Evolutionary conservation across 2,797 vertebrate species (phyloP).

Genomic region (Gymnodraco acuticeps): DNA sequence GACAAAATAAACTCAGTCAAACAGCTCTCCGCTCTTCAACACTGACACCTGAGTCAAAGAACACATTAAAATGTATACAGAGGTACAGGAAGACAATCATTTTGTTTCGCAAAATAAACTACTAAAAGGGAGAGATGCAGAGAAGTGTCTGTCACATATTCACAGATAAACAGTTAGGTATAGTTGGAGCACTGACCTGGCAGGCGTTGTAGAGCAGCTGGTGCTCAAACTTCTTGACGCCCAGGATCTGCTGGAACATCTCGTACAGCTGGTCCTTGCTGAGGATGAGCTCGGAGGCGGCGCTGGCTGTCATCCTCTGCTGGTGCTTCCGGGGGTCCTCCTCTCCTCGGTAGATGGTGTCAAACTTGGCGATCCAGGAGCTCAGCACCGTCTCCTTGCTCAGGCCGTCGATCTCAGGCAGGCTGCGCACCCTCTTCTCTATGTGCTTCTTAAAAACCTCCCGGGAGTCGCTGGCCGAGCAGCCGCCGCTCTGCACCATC

Average conservation of each 20-base stretch:
- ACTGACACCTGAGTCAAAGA: not conserved
- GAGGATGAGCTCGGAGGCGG: constrained; percentile 97
- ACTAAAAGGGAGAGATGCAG: not conserved
- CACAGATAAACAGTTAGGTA: not conserved
- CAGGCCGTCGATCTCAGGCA: constrained; percentile 97
- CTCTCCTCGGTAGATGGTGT: constrained; percentile 97
- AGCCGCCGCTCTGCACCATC: constrained; percentile 98
- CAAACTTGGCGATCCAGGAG: constrained; percentile 99
- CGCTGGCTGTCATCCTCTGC: constrained; percentile 95
- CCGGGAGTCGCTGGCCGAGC: constrained; percentile 94
- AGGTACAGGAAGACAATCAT: not conserved
- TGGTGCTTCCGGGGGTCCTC: constrained; percentile 97
- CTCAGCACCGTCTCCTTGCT: constrained; percentile 99
- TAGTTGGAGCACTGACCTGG: constrained; percentile 87
- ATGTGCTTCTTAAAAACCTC: constrained; percentile 99
- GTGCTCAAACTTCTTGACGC: constrained; percentile 99
- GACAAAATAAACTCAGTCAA: not conserved
- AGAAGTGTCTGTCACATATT: not conserved
- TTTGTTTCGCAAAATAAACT: not conserved
- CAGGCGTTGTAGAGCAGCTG: constrained; percentile 98
- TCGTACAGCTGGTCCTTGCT: constrained; percentile 99
- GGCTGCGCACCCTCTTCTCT: constrained; percentile 96
- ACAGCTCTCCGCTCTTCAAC: not conserved
- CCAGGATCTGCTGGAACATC: constrained; percentile 99
- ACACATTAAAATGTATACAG: no score